Evolutionary conservation across 37 sponge, comb jelly and placozoan genomes (phyloP).

Genomic region (Mnemiopsis leidyi): DNA sequence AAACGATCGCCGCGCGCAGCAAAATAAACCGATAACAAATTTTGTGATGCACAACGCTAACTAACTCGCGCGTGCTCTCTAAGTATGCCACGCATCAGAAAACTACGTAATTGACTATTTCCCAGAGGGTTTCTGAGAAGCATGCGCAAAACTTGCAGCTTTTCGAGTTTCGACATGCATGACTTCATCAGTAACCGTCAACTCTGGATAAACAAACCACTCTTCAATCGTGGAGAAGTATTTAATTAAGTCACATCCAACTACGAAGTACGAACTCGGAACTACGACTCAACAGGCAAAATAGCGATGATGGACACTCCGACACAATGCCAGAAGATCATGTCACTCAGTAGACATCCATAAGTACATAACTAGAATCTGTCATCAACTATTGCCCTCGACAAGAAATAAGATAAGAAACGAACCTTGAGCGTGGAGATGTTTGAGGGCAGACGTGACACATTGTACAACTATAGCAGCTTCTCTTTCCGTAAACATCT

Average conservation of each 20-base stretch:
- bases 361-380: not conserved
- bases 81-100: not conserved
- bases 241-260: too few relatives aligned
- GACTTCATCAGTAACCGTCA: not conserved
- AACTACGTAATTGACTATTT: not conserved
- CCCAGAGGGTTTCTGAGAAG: not conserved
- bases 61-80: not conserved
- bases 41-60: not conserved
- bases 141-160: not conserved
- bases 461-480: slow-evolving; percentile 25
- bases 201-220: too few relatives aligned
- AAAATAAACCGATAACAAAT: not conserved
- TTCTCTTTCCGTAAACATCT: slow-evolving; percentile 21
- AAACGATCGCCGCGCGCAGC: not conserved
- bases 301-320: too few relatives aligned
- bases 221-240: too few relatives aligned
- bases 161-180: not conserved
- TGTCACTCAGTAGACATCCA: not conserved
- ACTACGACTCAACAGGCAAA: too few relatives aligned
- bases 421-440: slow-evolving; percentile 60
- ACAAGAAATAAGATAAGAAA: too few relatives aligned
- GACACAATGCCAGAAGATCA: not conserved
- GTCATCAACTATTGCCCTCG: not conserved
- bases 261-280: too few relatives aligned
- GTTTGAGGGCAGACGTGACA: slow-evolving; percentile 48